Conservation (phyloP, 2,888 invertebrate species). For the Archips crataeganus region DNA sequence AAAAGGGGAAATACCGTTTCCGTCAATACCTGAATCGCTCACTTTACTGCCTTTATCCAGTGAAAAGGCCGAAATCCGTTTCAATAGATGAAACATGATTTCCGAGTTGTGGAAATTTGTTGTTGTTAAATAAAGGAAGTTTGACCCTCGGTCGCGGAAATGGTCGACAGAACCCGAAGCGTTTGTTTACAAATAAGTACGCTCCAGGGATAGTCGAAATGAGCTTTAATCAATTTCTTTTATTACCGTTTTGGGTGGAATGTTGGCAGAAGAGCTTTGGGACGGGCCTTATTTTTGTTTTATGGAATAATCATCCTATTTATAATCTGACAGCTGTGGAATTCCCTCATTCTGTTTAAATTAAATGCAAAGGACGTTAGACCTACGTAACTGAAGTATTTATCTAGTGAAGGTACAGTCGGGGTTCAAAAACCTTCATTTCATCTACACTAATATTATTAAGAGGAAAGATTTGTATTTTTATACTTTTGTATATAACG, state of each 20-base stretch:
- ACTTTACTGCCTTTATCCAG: not conserved
- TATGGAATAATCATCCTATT: constrained; percentile 11
- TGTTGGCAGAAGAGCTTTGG: constrained; percentile 3
- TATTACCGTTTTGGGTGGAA: constrained; percentile 10
- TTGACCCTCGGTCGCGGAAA: constrained; percentile 14
- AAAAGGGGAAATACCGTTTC: not conserved
- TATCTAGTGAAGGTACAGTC: not conserved
- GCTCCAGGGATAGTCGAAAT: constrained; percentile 2
- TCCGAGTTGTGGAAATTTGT: constrained; percentile 14
- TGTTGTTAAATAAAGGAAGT: constrained; percentile 6
- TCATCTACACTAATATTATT: too few relatives aligned
- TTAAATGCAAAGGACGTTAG: not conserved
- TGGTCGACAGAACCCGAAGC: not conserved
- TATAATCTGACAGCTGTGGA: constrained; percentile 3
- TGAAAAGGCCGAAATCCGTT: constrained; percentile 11
- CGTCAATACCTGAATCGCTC: not conserved
- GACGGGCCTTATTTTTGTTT: constrained; percentile 4
- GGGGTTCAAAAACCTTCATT: not conserved
- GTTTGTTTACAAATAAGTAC: constrained; percentile 9
- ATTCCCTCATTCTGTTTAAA: not conserved
- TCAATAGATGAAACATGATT: constrained; percentile 20
- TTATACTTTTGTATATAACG: too few relatives aligned
- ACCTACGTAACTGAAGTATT: not conserved
- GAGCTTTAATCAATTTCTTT: constrained; percentile 11
- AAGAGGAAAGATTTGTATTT: too few relatives aligned